Evolutionary conservation across 2,797 vertebrate genomes (phyloP).

Genomic region (Remorina albescens): DNA sequence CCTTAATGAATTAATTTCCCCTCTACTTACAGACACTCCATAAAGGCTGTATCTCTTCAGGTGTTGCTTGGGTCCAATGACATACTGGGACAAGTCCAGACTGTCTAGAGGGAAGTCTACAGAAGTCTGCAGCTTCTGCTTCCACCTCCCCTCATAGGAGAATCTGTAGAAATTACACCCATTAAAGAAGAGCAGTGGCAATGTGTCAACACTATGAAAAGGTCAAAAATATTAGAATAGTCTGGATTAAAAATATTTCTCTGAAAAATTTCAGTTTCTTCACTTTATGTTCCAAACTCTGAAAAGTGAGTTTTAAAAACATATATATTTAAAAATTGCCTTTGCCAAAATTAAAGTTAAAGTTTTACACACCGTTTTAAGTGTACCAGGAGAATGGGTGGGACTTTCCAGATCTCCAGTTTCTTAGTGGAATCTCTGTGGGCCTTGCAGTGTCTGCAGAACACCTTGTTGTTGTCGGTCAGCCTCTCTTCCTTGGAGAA

Average conservation of each 20-base stretch:
- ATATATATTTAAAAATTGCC: background rate
- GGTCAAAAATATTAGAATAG: background rate
- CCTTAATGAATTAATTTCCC: background rate
- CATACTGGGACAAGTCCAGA: slow-evolving; percentile 94
- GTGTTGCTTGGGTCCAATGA: slow-evolving; percentile 93
- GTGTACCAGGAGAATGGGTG: slow-evolving; percentile 95
- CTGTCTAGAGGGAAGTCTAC: slow-evolving; percentile 96
- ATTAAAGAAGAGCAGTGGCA: background rate
- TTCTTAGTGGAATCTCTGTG: slow-evolving; percentile 97
- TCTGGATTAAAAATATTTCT: background rate
- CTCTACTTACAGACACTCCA: slow-evolving; percentile 94
- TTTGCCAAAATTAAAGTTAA: background rate
- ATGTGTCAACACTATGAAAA: background rate
- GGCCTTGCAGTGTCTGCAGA: slow-evolving; percentile 96
- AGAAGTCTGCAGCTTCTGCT: slow-evolving; percentile 95
- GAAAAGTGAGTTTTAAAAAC: background rate
- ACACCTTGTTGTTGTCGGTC: slow-evolving; percentile 96
- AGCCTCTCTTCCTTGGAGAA: slow-evolving; percentile 98
- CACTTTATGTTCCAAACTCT: background rate
- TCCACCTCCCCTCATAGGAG: slow-evolving; percentile 98
- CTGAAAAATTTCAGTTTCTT: background rate
- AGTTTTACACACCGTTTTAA: slow-evolving; percentile 91
- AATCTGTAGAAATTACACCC: slow-evolving; percentile 81
- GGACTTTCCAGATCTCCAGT: slow-evolving; percentile 98
- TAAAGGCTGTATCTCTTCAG: slow-evolving; percentile 94